These are phyloP conservation scores for Chionomys nivalis DNA, from an alignment of 2,113 vertebrate genomes.

Conservation along the genomic window DNA sequence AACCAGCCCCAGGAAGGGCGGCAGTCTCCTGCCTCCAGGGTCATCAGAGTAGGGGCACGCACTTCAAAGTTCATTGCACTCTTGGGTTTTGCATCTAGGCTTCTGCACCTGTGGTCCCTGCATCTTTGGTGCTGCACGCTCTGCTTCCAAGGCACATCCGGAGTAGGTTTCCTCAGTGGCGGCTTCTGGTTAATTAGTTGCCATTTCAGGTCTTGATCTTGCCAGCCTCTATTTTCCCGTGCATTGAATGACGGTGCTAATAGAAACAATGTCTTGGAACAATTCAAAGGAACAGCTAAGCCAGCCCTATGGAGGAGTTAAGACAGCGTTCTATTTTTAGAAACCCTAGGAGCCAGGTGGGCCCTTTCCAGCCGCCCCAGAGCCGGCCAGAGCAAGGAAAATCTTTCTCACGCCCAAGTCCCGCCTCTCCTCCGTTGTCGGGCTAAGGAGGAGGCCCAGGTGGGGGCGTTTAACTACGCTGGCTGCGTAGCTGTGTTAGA, in stretches of 20 bases:
- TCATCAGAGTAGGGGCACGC: neutral
- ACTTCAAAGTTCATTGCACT: neutral
- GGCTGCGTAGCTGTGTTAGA: neutral
- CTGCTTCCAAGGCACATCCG: neutral
- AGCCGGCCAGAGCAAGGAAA: conserved; percentile 69
- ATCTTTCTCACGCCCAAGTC: conserved; percentile 53
- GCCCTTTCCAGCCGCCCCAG: conserved; percentile 56
- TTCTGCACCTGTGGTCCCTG: neutral
- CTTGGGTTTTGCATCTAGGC: neutral
- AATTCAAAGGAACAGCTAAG: neutral
- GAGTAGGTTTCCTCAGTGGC: rapidly evolving
- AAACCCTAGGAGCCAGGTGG: conserved; percentile 71
- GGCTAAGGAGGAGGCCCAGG: conserved; percentile 62
- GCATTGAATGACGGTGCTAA: neutral
- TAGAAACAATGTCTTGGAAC: conserved; percentile 43
- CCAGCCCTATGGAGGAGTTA: conserved; percentile 56
- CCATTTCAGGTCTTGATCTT: neutral
- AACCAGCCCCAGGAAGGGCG: rapidly evolving
- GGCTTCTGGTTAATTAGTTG: neutral
- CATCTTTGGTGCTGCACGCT: neutral
- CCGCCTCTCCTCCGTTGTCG: neutral
- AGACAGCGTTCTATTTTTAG: conserved; percentile 69
- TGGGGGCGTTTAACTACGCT: neutral
- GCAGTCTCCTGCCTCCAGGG: neutral
- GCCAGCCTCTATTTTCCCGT: neutral